Conservation (phyloP, 2,888 invertebrate species). For the Aphrophora alni region DNA sequence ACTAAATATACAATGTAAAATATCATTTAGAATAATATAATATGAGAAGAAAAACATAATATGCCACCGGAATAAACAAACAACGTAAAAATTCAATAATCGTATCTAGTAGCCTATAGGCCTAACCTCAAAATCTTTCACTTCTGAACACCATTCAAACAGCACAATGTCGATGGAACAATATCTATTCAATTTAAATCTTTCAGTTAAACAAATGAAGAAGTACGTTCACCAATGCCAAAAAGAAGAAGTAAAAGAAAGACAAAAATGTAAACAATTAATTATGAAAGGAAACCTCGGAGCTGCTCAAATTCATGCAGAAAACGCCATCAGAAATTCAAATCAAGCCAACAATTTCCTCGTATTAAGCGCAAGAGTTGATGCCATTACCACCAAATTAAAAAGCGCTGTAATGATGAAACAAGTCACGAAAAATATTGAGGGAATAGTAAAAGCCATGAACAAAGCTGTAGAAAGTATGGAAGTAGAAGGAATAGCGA, state of each 20-base stretch:
- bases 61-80: neutral
- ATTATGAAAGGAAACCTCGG: neutral
- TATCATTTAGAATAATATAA: no score
- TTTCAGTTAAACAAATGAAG: neutral
- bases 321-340: neutral
- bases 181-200: neutral
- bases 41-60: no score
- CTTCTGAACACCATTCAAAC: neutral
- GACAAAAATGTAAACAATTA: neutral
- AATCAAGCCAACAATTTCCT: neutral
- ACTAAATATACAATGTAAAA: no score
- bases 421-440: neutral
- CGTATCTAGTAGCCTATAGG: no score
- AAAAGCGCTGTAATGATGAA: neutral
- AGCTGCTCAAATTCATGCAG: neutral
- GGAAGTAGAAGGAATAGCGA: neutral
- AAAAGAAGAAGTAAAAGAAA: neutral
- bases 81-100: no score
- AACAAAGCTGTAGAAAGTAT: neutral
- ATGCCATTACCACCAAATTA: neutral
- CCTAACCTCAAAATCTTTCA: neutral
- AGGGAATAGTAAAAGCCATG: neutral
- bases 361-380: neutral
- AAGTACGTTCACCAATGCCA: neutral
- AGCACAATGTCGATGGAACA: neutral